Evolutionary conservation across 2,113 vertebrate genomes (phyloP), one percentile per base, ranked within the genome.

Genomic region (Menura novaehollandiae): DNA sequence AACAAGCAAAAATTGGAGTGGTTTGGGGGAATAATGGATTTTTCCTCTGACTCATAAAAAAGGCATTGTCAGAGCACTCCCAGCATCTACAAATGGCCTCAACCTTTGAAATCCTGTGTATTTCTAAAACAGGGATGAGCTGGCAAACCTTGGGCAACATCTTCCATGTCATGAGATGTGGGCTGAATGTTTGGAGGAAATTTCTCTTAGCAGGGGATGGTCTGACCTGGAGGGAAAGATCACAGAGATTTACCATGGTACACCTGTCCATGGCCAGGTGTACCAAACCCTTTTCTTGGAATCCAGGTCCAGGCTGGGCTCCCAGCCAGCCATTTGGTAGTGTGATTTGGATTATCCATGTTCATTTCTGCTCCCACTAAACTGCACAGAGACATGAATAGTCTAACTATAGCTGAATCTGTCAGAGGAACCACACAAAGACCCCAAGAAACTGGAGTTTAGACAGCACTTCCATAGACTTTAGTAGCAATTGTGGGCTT

Each of bases 31-130:
- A 63, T 39, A 90, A 78, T 21, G 35, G 27, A 27, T 66, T 79
- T 88, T 39, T 92, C 32, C 44, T 92, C 63, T 94, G 91, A 85
- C 49, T 91, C 77, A 88, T 3, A 30, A 63, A 79, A 69, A 59
- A 49, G 52, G 33, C 32, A 56, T 74, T 86, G 43, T 77, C 71
- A 82, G 75, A 88, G 44, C 43, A n/a, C 47, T 74, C 77, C 68
- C 80, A 78, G n/a, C 35, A 78, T 28, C 85, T 46, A 11, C 17
- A 68, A 91, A 74, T 1, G 1, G 17, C 56, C 55, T 81, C 68
- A 74, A 6, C 60, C 60, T 92, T 52, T 87, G 89, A 90, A 78
- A 93, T 84, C 33, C 51, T 0, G 0, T 6, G 21, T 43, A 7
- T 64, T 89, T 67, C 76, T 63, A n/a, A 82, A 95, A 39, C 33